Evolutionary conservation across 1,140 invertebrate species (phyloP), one percentile per base, ranked within the genome.

Genomic region (Tetraneura akinire): DNA sequence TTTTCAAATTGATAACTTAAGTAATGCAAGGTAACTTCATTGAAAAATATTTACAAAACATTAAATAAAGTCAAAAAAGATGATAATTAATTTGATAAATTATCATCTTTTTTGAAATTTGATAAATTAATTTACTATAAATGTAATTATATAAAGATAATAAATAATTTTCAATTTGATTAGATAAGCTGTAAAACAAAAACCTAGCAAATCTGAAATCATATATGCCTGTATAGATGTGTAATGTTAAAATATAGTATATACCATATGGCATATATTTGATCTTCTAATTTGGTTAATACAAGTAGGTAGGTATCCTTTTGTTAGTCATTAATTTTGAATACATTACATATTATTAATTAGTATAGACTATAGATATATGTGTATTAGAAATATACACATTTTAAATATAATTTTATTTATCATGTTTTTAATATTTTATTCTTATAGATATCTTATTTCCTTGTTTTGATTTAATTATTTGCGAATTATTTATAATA

Each of bases 141-240:
- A 3, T n/a, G n/a, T n/a, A 53, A 53, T 18, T n/a, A n/a, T n/a
- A 18, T n/a, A 53, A 53, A 53, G 18, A 53, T 26, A 26, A 51
- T 51, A 71, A 23, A 68, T 14, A 71, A 51, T 71, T 71, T 18
- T 16, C 26, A 51, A 70, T 29, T n/a, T 23, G n/a, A 18, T n/a
- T 71, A 9, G 45, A 29, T 18, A 71, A 47, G 21, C 8, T 9
- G n/a, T 51, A 71, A 29, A 71, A 53, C 2, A 1, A 53, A 18
- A 53, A n/a, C 1, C 10, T 18, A 14, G 11, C 45, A 10, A 47
- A n/a, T n/a, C n/a, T n/a, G n/a, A n/a, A n/a, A n/a, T n/a, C n/a
- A n/a, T 13, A 6, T 14, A 47, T 47, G n/a, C n/a, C n/a, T n/a
- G 45, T 37, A 37, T 37, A 37, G 3, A 37, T 37, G 8, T 37